Evolutionary conservation across 2,113 vertebrate species (phyloP).

Genomic region (Pao palembangensis): DNA sequence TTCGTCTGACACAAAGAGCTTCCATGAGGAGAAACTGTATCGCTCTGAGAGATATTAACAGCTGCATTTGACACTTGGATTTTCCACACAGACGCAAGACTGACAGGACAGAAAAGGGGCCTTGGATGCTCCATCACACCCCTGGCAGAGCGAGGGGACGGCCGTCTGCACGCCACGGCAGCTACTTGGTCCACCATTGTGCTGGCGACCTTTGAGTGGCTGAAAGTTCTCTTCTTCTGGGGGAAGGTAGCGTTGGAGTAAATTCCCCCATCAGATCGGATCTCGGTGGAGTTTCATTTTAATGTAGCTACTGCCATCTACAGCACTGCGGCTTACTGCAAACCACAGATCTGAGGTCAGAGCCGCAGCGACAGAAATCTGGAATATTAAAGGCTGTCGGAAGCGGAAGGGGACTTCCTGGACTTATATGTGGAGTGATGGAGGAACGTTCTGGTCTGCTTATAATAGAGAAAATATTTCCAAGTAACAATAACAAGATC

Average conservation of each 20-base stretch:
- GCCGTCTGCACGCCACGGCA: background rate
- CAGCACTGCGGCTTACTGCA: background rate
- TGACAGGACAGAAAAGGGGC: too few species aligned
- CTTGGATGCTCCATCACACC: constrained; percentile 16
- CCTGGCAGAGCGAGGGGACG: constrained; percentile 3
- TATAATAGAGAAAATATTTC: too few species aligned
- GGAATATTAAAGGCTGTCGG: background rate
- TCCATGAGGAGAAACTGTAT: constrained; percentile 4
- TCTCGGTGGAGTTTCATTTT: background rate
- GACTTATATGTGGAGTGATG: too few species aligned
- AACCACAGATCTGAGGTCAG: background rate
- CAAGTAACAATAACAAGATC: too few species aligned
- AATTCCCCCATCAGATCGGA: background rate
- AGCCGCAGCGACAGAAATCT: background rate
- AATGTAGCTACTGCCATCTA: constrained; percentile 1
- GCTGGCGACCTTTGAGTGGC: background rate
- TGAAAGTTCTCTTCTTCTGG: too few species aligned
- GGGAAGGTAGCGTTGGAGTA: background rate
- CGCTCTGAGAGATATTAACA: constrained; percentile 4
- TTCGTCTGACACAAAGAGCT: background rate
- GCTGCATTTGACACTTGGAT: too few species aligned
- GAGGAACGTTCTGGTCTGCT: too few species aligned
- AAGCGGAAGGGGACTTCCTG: too few species aligned
- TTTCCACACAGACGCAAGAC: too few species aligned
- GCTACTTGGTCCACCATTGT: background rate